Percentiles rank a stretch among this genome's conserved stretches.
Conservation (phyloP, 2,888 invertebrate genomes). For the Spilarctia lutea region DNA sequence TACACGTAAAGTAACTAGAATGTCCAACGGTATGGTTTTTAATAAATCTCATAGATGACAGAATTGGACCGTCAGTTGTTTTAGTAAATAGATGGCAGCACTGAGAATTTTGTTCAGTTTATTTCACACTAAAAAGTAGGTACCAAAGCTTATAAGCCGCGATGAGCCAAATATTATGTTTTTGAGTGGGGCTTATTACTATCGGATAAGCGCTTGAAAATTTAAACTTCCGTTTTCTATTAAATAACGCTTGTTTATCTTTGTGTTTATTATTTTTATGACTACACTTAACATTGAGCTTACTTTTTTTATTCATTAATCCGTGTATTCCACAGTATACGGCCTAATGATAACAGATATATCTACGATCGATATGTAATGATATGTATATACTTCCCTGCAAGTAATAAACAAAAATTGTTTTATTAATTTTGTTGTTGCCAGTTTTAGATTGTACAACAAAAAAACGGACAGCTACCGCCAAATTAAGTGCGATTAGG, state of each 20-base stretch:
- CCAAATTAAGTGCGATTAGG: not conserved
- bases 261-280: not conserved
- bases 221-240: not conserved
- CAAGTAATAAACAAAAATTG: no score
- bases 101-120: not conserved
- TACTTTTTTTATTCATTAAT: not conserved
- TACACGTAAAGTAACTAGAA: not conserved
- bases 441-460: no score
- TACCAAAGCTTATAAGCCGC: not conserved
- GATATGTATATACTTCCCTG: no score
- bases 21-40: not conserved
- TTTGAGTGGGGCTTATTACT: not conserved
- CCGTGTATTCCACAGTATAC: not conserved
- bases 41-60: not conserved
- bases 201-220: not conserved
- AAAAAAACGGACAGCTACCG: not conserved
- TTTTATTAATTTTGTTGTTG: not conserved
- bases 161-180: not conserved
- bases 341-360: not conserved
- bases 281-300: not conserved
- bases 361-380: not conserved
- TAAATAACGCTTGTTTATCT: not conserved
- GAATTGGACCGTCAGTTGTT: not conserved
- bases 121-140: not conserved
- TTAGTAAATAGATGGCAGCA: slow-evolving; percentile 1